Evolutionary conservation across 2,113 vertebrate species (phyloP).

Genomic region (Crotalus helleri): DNA sequence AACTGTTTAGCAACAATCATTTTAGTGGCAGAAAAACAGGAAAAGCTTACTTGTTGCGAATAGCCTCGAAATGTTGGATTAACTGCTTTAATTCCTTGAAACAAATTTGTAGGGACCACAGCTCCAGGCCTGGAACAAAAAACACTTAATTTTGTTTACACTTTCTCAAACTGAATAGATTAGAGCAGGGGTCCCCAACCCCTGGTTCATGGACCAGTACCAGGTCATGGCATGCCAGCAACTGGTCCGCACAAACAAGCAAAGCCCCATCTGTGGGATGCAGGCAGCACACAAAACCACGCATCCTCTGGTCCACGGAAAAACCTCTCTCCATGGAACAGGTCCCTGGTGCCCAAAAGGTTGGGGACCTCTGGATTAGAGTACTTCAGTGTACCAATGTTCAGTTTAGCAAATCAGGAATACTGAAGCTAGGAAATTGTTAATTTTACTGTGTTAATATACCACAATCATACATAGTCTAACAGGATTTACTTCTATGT

Average conservation of each 20-base stretch:
- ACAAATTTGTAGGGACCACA: conserved; percentile 92
- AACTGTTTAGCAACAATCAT: background rate
- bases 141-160: conserved; percentile 20
- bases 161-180: background rate
- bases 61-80: conserved; percentile 97
- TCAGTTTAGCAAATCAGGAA: background rate
- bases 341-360: no score
- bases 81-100: conserved; percentile 96
- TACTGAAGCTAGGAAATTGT: background rate
- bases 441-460: background rate
- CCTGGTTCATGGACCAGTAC: no score
- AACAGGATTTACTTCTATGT: background rate
- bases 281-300: no score
- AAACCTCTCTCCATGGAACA: no score
- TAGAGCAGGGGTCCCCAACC: no score
- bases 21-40: background rate
- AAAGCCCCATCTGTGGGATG: no score
- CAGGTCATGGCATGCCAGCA: no score
- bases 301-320: no score
- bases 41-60: conserved; percentile 88
- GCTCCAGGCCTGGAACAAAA: conserved; percentile 82
- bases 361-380: no score
- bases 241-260: no score
- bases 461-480: background rate
- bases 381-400: background rate